Evolutionary conservation across 2,888 invertebrate genomes (phyloP).

Genomic region (Drosophila niveifrons): DNA sequence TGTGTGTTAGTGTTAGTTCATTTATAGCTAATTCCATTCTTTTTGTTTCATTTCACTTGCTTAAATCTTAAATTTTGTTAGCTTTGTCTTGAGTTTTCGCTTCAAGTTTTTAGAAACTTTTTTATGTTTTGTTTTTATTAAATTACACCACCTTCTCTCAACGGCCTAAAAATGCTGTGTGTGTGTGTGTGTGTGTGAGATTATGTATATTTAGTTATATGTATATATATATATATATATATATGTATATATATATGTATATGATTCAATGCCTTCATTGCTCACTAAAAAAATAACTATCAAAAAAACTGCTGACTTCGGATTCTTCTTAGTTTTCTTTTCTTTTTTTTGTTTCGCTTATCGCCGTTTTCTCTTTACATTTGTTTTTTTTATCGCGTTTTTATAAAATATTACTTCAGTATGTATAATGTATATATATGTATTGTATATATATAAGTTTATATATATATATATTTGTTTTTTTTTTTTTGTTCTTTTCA

Average conservation of each 20-base stretch:
- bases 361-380: constrained; percentile 33
- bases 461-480: constrained; percentile 36
- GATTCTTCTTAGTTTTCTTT: constrained; percentile 21
- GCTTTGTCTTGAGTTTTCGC: constrained; percentile 46
- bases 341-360: constrained; percentile 26
- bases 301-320: constrained; percentile 75
- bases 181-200: constrained; percentile 48
- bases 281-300: constrained; percentile 79
- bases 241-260: constrained; percentile 56
- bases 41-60: constrained; percentile 26
- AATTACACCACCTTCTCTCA: constrained; percentile 21
- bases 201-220: constrained; percentile 43
- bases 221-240: constrained; percentile 50
- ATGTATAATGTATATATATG: constrained; percentile 76
- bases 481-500: constrained; percentile 47
- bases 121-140: constrained; percentile 16
- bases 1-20: constrained; percentile 22
- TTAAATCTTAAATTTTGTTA: constrained; percentile 59
- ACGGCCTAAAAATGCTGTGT: constrained; percentile 45
- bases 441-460: constrained; percentile 64
- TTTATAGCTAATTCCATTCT: constrained; percentile 44
- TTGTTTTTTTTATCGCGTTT: constrained; percentile 57
- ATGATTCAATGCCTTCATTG: constrained; percentile 72
- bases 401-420: constrained; percentile 77
- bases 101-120: constrained; percentile 34